Evolutionary conservation across 2,888 invertebrate genomes (phyloP).

Genomic region (Caenorhabditis imperialis): DNA sequence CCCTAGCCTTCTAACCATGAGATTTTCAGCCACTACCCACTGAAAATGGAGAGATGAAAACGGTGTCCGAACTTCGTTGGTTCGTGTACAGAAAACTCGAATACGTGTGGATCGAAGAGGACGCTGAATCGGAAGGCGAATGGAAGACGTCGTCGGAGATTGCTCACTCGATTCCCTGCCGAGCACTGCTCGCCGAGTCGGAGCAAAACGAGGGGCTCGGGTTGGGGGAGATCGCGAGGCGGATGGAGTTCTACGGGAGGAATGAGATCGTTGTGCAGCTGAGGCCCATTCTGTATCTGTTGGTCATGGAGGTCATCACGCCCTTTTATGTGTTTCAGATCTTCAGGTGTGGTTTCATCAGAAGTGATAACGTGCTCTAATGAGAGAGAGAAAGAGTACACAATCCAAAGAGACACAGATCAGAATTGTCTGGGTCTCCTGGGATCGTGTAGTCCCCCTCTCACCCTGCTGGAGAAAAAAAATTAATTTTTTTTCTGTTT

Average conservation of each 20-base stretch:
- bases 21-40: constrained; percentile 37
- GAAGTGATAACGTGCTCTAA: no score
- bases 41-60: constrained; percentile 53
- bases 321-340: constrained; percentile 81
- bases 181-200: constrained; percentile 17
- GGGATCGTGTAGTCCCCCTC: no score
- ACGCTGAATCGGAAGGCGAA: background rate
- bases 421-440: no score
- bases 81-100: constrained; percentile 74
- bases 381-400: no score
- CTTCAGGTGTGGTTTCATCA: constrained; percentile 78
- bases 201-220: constrained; percentile 19
- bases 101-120: constrained; percentile 69
- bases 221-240: constrained; percentile 56
- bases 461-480: no score
- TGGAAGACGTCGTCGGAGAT: constrained; percentile 35
- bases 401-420: no score
- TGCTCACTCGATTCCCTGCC: constrained; percentile 26
- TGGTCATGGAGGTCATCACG: constrained; percentile 81
- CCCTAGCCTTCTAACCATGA: background rate
- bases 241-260: constrained; percentile 79
- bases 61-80: constrained; percentile 63
- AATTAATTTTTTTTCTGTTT: background rate
- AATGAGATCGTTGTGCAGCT: constrained; percentile 81
- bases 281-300: constrained; percentile 79